Conservation (phyloP, 1,140 invertebrate genomes). For the Drosophila lowei region DNA sequence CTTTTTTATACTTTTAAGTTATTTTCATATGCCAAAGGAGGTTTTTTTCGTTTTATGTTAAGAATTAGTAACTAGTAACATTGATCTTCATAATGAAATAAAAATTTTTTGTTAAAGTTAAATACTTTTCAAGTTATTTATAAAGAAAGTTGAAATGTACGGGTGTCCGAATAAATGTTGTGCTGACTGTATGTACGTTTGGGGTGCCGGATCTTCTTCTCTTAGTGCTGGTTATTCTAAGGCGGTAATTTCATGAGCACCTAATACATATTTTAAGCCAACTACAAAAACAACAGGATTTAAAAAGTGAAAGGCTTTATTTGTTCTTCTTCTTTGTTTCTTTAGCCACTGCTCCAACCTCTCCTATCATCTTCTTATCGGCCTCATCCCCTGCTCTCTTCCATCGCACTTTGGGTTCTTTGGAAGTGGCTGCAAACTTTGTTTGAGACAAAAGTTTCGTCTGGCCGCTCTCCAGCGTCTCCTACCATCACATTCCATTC, state of each 20-base stretch:
- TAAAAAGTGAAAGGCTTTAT: constrained; percentile 44
- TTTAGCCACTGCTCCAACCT: background rate
- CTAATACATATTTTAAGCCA: constrained; percentile 1
- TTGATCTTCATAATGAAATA: too few relatives aligned
- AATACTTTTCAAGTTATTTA: too few relatives aligned
- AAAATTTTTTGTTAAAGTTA: too few relatives aligned
- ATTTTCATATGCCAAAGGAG: too few relatives aligned
- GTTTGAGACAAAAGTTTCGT: constrained; percentile 67
- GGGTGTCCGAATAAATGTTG: too few relatives aligned
- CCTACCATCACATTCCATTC: background rate
- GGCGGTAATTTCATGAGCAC: constrained; percentile 2
- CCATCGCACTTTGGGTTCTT: constrained; percentile 11
- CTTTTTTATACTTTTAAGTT: too few relatives aligned
- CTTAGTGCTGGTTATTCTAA: background rate
- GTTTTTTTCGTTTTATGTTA: too few relatives aligned
- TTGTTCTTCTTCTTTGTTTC: constrained; percentile 39
- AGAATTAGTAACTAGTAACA: too few relatives aligned
- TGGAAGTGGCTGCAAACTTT: constrained; percentile 58
- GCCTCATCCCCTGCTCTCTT: constrained; percentile 4
- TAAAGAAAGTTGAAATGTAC: too few relatives aligned
- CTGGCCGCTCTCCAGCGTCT: constrained; percentile 26
- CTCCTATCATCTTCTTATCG: constrained; percentile 27
- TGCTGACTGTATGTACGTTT: too few relatives aligned
- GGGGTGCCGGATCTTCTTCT: too few relatives aligned
- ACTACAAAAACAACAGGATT: constrained; percentile 12